Base-by-base conservation (phyloP, 2,888 invertebrate species). In the Coelogynopora nodosa region DNA sequence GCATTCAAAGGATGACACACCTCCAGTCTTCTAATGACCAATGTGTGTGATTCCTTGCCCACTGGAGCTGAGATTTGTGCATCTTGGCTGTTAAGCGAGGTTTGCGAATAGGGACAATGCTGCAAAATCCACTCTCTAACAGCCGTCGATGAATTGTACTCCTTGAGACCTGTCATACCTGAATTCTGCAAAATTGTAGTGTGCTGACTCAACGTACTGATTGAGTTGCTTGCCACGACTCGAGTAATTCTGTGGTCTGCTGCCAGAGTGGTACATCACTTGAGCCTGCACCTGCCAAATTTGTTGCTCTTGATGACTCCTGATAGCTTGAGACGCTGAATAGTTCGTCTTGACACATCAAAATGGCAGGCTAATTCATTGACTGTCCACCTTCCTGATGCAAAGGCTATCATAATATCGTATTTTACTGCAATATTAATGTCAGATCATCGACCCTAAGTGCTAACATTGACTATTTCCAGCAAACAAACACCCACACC, bases 21-120 rank as follows among this genome's bases (percentile, higher is more conserved):
- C 80, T 80, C 80, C 80, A 80, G 80, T 80, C 2, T 10, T 80
- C 80, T 29, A 80, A n/a, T 80, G 80, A 10, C 80, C 80, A 80
- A 80, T 80, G 80, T n/a, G 23, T n/a, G 23, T 80, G 28, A n/a
- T 80, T 80, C 29, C 29, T 80, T n/a, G 80, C 80, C 80, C 80
- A 80, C 5, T 80, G 2, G 2, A 80, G 80, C 29, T n/a, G 23
- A 10, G 2, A 10, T 27, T 10, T 80, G 80, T n/a, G 23, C 80
- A 80, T 80, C 29, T 80, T 80, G 80, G 80, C 80, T 80, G 80
- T 80, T n/a, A 80, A 80, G 23, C 80, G 23, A 27, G 80, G 80
- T 80, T 80, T 80, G 10, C 80, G 2, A n/a, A 29, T n/a, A 10
- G 80, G 80, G 10, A 80, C 80, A 80, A 80, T n/a, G 23, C 80